Base-by-base conservation (phyloP, 1,140 invertebrate species). In the Ephestia elutella region DNA sequence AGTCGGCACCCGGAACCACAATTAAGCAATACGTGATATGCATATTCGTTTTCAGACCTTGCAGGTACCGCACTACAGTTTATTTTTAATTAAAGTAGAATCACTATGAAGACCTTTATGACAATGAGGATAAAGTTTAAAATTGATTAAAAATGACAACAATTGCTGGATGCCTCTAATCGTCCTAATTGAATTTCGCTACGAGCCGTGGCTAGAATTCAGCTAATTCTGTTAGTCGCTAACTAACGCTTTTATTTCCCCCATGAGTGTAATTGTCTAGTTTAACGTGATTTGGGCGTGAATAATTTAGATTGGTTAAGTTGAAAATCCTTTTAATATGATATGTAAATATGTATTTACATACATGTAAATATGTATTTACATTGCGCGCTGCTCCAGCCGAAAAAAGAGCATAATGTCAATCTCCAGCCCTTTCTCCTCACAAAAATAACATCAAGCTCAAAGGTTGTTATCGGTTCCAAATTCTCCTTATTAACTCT, bases 151-250 rank as follows among this genome's bases (percentile, higher is more conserved):
- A 65, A 64, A 66, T 58, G n/a, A 60, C 53, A 57, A 62, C 57
- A 66, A 60, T 66, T 60, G 60, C 65, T 60, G 57, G 71, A 66
- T 66, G 72, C 71, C 68, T 71, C 71, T 77, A 77, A 77, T 77
- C 75, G 71, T 63, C 67, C 61, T 77, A 75, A 77, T 77, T 77
- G 75, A 72, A 77, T 77, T 73, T 70, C 74, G 75, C 68, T 63
- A 62, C 69, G 64, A 60, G 59, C 59, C 70, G 72, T 72, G 72
- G 66, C 62, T 70, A 58, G 68, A 75, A 74, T 77, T 75, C 68
- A 68, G 63, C 64, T 77, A 75, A 75, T 74, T 72, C 66, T 67
- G 65, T 77, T 75, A 63, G 49, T 56, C 60, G 57, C 60, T 68
- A 67, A 70, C 62, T 66, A 66, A 66, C 63, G 62, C 57, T 56